A percentile compares a stretch with the other conserved stretches of the same genome.
phyloP scores from a whole-genome alignment of 1,140 invertebrate species.

The Drosophila chauvacae region DNA sequence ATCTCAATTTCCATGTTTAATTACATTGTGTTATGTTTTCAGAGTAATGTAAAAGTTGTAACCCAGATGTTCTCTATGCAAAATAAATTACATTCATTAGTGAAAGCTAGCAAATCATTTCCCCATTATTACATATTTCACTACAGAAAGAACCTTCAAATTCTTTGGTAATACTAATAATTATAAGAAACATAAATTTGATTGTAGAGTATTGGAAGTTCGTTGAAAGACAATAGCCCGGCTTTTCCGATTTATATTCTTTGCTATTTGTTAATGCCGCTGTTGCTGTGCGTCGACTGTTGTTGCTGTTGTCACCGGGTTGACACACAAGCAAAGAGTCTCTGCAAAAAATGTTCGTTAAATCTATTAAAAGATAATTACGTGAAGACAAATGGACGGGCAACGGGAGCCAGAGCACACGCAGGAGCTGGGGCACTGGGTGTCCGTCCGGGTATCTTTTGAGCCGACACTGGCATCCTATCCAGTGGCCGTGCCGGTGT shows the following conservation, averaged over 20 bases:
- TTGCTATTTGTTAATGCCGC: constrained; percentile 43
- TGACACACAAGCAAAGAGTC: constrained; percentile 68
- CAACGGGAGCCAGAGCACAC: constrained; percentile 6
- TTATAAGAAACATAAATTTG: no score
- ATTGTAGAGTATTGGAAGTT: neutral
- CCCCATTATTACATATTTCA: no score
- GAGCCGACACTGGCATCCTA: constrained; percentile 10
- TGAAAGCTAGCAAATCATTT: neutral
- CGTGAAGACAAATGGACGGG: constrained; percentile 78
- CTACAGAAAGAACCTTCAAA: neutral
- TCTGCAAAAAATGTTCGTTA: constrained; percentile 81
- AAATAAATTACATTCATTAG: neutral
- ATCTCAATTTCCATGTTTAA: constrained; percentile 21
- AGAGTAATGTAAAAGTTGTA: no score
- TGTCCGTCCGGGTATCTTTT: constrained; percentile 11
- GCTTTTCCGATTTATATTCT: constrained; percentile 31
- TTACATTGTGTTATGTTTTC: neutral
- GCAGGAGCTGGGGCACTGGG: neutral
- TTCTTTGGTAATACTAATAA: neutral
- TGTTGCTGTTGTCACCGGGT: constrained; percentile 35
- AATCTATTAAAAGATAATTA: constrained; percentile 84
- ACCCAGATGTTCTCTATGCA: neutral
- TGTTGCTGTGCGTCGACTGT: constrained; percentile 36
- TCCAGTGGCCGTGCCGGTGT: constrained; percentile 29
- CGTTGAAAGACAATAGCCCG: neutral